Evolutionary conservation across 1,140 invertebrate species (phyloP).

Genomic region (Orius insidiosus): DNA sequence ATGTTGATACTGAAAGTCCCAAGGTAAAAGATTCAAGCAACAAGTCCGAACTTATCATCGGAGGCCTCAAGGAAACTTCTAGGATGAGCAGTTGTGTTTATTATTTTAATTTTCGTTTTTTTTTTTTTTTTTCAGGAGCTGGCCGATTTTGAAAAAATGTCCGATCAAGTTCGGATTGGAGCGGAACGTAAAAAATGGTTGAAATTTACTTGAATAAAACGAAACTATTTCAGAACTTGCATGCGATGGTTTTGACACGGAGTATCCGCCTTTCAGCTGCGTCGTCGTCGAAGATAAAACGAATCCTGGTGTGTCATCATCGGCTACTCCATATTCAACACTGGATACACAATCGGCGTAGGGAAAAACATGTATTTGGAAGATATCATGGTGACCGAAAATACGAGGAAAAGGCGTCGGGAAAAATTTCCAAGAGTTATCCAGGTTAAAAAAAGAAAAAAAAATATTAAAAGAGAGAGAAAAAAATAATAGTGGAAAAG

Average conservation of each 20-base stretch:
- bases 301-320: constrained; percentile 23
- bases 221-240: constrained; percentile 11
- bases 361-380: constrained; percentile 59
- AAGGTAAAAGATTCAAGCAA: too few species aligned
- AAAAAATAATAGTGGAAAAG: too few species aligned
- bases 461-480: too few species aligned
- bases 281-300: constrained; percentile 38
- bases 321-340: constrained; percentile 60
- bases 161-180: constrained; percentile 47
- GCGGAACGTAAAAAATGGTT: constrained; percentile 27
- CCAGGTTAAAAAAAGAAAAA: constrained; percentile 33
- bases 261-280: constrained; percentile 44
- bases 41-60: too few species aligned
- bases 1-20: too few species aligned
- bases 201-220: too few species aligned
- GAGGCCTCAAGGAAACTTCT: too few species aligned
- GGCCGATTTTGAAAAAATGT: constrained; percentile 63
- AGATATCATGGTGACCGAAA: constrained; percentile 60
- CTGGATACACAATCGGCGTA: constrained; percentile 60
- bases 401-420: constrained; percentile 51
- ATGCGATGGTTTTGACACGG: constrained; percentile 34
- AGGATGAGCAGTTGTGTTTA: too few species aligned
- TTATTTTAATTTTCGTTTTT: not conserved
- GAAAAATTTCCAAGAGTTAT: constrained; percentile 45
- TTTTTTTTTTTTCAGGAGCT: constrained; percentile 48